phyloP scores from a whole-genome alignment of 1,140 invertebrate species.

The Hylaeus volcanicus region DNA sequence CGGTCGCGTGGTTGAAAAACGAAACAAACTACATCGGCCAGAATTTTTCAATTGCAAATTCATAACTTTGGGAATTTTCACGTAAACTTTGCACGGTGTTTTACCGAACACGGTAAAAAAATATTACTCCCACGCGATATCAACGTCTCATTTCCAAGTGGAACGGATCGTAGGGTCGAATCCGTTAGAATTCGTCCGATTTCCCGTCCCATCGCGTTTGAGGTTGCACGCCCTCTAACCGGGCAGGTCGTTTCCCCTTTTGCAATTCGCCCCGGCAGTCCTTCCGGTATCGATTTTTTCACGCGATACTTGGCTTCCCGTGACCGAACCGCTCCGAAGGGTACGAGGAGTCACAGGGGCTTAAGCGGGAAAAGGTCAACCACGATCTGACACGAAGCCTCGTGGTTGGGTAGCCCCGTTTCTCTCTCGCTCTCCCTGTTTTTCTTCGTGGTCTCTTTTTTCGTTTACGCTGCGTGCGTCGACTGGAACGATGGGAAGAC shows the following conservation, averaged over 20 bases:
- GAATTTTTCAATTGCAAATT: too few species aligned
- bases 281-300: slow-evolving; percentile 64
- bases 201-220: neutral
- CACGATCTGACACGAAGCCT: slow-evolving; percentile 53
- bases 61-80: too few species aligned
- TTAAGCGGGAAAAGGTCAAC: slow-evolving; percentile 63
- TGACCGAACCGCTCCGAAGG: slow-evolving; percentile 34
- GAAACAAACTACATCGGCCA: too few species aligned
- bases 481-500: neutral
- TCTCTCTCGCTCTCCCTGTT: neutral
- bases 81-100: too few species aligned
- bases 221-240: slow-evolving; percentile 33
- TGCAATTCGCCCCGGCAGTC: slow-evolving; percentile 45
- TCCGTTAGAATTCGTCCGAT: neutral
- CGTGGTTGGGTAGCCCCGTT: slow-evolving; percentile 25
- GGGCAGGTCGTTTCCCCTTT: slow-evolving; percentile 35
- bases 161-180: neutral
- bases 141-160: neutral
- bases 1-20: too few species aligned
- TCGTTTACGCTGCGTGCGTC: neutral
- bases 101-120: too few species aligned
- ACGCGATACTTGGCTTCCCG: slow-evolving; percentile 53
- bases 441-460: neutral
- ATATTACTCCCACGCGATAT: neutral
- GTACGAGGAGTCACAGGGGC: slow-evolving; percentile 47